Percentiles rank a stretch among this genome's conserved stretches.
Evolutionary conservation across 2,797 vertebrate genomes (phyloP).

Genomic region (Stomatorhinus walkeri): DNA sequence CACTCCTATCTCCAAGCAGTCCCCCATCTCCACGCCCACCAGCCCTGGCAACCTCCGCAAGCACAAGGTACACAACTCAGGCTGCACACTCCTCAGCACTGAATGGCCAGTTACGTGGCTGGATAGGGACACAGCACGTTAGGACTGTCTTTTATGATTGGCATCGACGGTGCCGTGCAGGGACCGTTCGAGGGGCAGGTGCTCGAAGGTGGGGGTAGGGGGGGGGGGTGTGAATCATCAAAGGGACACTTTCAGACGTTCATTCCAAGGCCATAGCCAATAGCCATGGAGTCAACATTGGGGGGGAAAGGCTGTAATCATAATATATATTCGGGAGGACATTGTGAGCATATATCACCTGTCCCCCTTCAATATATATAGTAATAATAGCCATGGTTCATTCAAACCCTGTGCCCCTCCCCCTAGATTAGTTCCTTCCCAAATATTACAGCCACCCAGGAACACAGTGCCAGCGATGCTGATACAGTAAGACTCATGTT

Average conservation of each 20-base stretch:
- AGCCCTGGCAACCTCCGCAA: conserved; percentile 90
- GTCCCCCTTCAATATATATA: background rate
- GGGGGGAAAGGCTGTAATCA: background rate
- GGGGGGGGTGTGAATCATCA: background rate
- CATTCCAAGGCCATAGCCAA: background rate
- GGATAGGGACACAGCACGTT: background rate
- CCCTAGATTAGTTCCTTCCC: background rate
- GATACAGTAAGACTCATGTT: background rate
- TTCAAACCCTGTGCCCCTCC: background rate
- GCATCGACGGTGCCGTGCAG: background rate
- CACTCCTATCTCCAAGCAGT: conserved; percentile 96
- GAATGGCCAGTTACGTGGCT: background rate
- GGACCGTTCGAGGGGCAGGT: background rate
- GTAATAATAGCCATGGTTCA: background rate
- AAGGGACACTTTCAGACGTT: background rate
- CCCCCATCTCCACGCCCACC: conserved; percentile 92
- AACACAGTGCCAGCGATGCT: background rate
- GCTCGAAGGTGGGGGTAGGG: background rate
- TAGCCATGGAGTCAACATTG: background rate
- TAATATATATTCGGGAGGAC: background rate
- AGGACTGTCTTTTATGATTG: background rate
- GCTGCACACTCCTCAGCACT: background rate
- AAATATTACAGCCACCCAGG: background rate
- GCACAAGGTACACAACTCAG: conserved; percentile 84
- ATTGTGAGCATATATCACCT: background rate